Conservation (phyloP, 2,888 invertebrate genomes). For the Galerucella calmariensis region DNA sequence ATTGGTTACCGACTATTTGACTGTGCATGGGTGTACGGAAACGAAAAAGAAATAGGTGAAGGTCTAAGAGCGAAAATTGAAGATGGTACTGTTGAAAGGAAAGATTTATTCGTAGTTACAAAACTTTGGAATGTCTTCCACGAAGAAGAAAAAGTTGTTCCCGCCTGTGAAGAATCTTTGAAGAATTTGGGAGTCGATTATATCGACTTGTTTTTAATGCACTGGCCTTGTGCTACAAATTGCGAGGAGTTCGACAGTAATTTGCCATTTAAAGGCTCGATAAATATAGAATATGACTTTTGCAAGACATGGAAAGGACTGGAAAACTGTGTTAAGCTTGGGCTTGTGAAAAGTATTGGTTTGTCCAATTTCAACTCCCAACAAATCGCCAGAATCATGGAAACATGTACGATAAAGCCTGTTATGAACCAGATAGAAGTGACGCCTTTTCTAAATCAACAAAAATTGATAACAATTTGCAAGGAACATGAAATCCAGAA, state of each 20-base stretch:
- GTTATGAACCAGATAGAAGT: slow-evolving; percentile 76
- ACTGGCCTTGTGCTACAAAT: slow-evolving; percentile 64
- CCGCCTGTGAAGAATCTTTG: slow-evolving; percentile 63
- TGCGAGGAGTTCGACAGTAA: slow-evolving; percentile 45
- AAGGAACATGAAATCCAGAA: slow-evolving; percentile 72
- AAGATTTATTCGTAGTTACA: slow-evolving; percentile 78
- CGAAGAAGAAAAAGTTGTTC: slow-evolving; percentile 69
- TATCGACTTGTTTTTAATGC: slow-evolving; percentile 70
- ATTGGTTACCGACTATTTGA: slow-evolving; percentile 85
- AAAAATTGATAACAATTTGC: slow-evolving; percentile 75
- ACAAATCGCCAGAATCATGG: slow-evolving; percentile 74
- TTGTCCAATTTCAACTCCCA: slow-evolving; percentile 81
- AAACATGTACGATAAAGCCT: slow-evolving; percentile 70
- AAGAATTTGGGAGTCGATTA: slow-evolving; percentile 67
- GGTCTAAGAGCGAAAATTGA: slow-evolving; percentile 74
- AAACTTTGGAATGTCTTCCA: slow-evolving; percentile 94
- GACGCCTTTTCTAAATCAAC: slow-evolving; percentile 75
- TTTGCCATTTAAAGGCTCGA: slow-evolving; percentile 58
- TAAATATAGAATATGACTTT: slow-evolving; percentile 71
- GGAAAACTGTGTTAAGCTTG: slow-evolving; percentile 73
- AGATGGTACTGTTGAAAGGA: slow-evolving; percentile 76
- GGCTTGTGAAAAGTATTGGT: slow-evolving; percentile 76
- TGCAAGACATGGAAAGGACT: slow-evolving; percentile 77
- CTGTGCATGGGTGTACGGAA: slow-evolving; percentile 78
- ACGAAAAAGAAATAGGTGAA: slow-evolving; percentile 80